Base-by-base conservation (phyloP, 1,140 invertebrate species). In the Nixonia krombeini region DNA sequence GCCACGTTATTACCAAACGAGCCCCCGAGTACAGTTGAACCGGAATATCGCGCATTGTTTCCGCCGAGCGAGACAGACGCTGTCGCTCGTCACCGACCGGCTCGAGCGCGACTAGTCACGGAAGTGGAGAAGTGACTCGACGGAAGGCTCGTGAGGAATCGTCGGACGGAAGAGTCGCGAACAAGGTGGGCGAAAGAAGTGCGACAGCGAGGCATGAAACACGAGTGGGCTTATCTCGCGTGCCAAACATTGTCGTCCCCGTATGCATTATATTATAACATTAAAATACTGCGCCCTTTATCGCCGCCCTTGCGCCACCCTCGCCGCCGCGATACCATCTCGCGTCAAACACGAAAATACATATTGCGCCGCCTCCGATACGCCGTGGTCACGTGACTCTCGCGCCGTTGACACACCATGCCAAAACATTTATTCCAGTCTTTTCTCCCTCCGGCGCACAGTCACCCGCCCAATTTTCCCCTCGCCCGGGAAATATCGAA, bases 261-360 rank as follows among this genome's bases (percentile, higher is more conserved):
- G 56, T 65, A 70, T 65, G 67, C 67, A 70, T 65, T 70, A 58
- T 62, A 65, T 62, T 70, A 70, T 70, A 61, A 61, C 57, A 65
- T 70, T 70, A 70, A 70, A 70, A 70, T 70, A 62, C 35, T 65
- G 61, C 49, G 38, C 61, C 61, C 67, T 65, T 65, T 70, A 70
- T 65, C 41, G 51, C 35, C 46, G 45, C 67, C 61, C 61, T 65
- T 70, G 50, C 26, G 56, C 46, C 47, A 35, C 31, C 15, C 28
- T 49, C 56, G 9, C n/a, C 33, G 29, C 7, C 7, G 21, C 37
- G 67, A 70, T 70, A 61, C 17, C 7, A 64, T 61, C 61, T 59
- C 67, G 29, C 61, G 67, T 64, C 67, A 70, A 70, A 70, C 51
- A 64, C 37, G 59, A 44, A 57, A 64, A 64, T 56, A 70, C 67